Conservation (phyloP, 2,888 invertebrate species). For the Clostera curtula region DNA sequence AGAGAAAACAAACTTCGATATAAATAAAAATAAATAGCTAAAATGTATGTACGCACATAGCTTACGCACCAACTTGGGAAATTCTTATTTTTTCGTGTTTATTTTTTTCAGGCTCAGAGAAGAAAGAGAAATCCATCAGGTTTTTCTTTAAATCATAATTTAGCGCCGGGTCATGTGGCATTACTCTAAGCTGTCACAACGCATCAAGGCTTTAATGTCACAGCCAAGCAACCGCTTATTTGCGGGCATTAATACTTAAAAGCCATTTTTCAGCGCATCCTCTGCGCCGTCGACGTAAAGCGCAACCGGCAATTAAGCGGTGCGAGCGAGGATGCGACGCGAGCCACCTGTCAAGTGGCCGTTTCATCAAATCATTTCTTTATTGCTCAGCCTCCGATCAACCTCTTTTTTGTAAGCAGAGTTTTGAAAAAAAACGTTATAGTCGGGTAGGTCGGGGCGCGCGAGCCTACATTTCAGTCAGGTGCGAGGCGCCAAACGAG, state of each 20-base stretch:
- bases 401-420: constrained; percentile 60
- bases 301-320: constrained; percentile 60
- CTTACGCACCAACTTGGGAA: too few species aligned
- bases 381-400: constrained; percentile 62
- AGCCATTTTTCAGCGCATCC: constrained; percentile 61
- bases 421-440: constrained; percentile 65
- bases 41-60: too few species aligned
- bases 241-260: constrained; percentile 63
- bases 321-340: constrained; percentile 55
- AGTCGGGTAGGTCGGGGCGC: constrained; percentile 71
- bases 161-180: too few species aligned
- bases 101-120: too few species aligned
- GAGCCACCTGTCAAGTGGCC: constrained; percentile 69
- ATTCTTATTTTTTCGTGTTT: too few species aligned
- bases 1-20: too few species aligned
- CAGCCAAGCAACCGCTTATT: constrained; percentile 60
- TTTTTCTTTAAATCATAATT: too few species aligned
- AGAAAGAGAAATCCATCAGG: too few species aligned
- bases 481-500: constrained; percentile 66
- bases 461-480: constrained; percentile 65
- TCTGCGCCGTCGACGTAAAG: constrained; percentile 45
- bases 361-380: constrained; percentile 74
- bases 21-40: too few species aligned
- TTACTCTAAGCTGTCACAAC: constrained; percentile 38
- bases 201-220: constrained; percentile 51